Conservation (phyloP, 2,888 invertebrate genomes). For the Oscheius sp. region DNA sequence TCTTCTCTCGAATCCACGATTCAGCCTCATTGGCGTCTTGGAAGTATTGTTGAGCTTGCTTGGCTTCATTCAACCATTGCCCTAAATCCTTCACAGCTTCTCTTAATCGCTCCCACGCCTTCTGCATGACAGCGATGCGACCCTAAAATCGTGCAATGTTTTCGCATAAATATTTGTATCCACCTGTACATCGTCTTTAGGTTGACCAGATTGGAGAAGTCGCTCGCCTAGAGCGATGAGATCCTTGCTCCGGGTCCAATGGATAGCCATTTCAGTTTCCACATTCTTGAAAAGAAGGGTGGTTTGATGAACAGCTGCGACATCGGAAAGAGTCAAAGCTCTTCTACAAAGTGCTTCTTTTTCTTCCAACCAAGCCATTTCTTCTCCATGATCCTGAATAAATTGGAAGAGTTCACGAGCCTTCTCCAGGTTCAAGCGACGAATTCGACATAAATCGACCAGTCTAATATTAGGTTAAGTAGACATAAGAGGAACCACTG, state of each 20-base stretch:
- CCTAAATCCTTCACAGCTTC: constrained; percentile 83
- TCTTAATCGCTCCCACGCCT: constrained; percentile 88
- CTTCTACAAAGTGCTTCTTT: constrained; percentile 89
- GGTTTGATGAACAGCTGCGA: constrained; percentile 87
- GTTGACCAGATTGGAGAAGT: constrained; percentile 59
- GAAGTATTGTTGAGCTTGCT: constrained; percentile 86
- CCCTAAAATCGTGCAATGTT: neutral
- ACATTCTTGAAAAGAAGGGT: constrained; percentile 89
- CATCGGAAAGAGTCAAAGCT: constrained; percentile 91
- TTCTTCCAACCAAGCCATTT: constrained; percentile 95
- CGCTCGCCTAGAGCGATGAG: constrained; percentile 71
- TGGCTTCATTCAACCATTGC: constrained; percentile 86
- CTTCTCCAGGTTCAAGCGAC: constrained; percentile 87
- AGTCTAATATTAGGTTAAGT: constrained; percentile 75
- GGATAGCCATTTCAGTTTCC: constrained; percentile 85
- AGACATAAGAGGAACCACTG: neutral
- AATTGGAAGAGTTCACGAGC: constrained; percentile 94
- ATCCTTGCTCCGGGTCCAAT: constrained; percentile 75
- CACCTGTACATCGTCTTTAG: constrained; percentile 52
- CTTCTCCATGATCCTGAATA: constrained; percentile 93
- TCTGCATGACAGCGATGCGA: constrained; percentile 47
- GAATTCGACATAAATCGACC: constrained; percentile 82
- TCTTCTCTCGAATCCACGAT: constrained; percentile 95
- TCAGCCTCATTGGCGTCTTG: constrained; percentile 94
- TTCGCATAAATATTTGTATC: neutral